Conservation (phyloP, 2,888 invertebrate genomes). For the Oxystoma pomonae region DNA sequence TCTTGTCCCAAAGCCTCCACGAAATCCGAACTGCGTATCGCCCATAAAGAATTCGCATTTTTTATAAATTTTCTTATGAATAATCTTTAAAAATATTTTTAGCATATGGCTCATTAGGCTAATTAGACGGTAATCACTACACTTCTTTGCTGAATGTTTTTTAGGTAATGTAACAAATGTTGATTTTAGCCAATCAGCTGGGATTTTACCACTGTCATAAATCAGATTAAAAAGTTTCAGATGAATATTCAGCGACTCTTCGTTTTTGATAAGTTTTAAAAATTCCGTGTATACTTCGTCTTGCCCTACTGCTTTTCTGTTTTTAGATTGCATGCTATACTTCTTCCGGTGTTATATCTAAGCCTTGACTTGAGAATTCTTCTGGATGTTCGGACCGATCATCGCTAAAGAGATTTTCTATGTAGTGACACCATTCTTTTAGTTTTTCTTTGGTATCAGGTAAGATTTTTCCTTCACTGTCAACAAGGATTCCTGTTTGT, state of each 20-base stretch:
- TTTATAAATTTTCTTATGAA: conserved; percentile 5
- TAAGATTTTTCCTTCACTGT: not conserved
- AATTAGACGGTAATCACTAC: conserved; percentile 4
- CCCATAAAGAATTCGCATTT: conserved; percentile 1
- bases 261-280: not conserved
- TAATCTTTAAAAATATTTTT: conserved; percentile 4
- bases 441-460: conserved; percentile 2
- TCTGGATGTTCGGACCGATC: not conserved
- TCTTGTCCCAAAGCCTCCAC: not conserved
- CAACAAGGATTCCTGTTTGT: not conserved
- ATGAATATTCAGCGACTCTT: not conserved
- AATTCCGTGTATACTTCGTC: not conserved
- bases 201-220: not conserved
- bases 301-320: not conserved
- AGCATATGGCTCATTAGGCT: conserved; percentile 6
- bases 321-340: not conserved
- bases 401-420: not conserved
- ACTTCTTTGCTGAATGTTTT: conserved; percentile 4
- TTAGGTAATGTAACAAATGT: conserved; percentile 4
- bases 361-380: not conserved
- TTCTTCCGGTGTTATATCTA: not conserved
- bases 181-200: conserved; percentile 1
- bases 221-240: conserved; percentile 1
- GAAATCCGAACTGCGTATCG: conserved; percentile 1
- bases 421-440: not conserved